phyloP scores from a whole-genome alignment of 1,140 invertebrate species.

The Cotesia glomerata region DNA sequence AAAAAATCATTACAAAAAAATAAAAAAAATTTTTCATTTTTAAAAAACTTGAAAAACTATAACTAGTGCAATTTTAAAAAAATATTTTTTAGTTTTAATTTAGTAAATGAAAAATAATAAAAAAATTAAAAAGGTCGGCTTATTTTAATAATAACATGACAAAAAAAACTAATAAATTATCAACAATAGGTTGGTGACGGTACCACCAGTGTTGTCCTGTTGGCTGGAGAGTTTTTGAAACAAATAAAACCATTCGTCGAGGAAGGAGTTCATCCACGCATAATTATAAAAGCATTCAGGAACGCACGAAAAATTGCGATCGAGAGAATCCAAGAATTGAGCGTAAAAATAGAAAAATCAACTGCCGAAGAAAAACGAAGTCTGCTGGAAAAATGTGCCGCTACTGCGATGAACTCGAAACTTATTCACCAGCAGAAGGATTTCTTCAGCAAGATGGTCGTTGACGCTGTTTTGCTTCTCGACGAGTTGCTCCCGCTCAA shows the following conservation, averaged over 20 bases:
- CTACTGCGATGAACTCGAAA: slow-evolving; percentile 96
- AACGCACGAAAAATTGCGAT: slow-evolving; percentile 82
- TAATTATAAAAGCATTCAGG: slow-evolving; percentile 88
- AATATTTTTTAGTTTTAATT: no score
- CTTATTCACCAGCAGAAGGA: slow-evolving; percentile 93
- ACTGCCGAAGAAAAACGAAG: slow-evolving; percentile 70
- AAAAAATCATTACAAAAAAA: no score
- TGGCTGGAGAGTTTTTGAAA: slow-evolving; percentile 96
- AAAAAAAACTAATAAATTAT: slow-evolving; percentile 17
- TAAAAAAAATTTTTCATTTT: no score
- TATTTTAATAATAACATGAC: no score
- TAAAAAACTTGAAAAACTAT: no score
- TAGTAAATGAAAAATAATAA: no score
- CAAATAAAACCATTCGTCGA: slow-evolving; percentile 95
- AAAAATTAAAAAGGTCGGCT: no score
- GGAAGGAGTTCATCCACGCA: slow-evolving; percentile 94
- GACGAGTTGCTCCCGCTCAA: slow-evolving; percentile 95
- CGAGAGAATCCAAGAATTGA: slow-evolving; percentile 84
- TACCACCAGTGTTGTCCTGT: slow-evolving; percentile 93
- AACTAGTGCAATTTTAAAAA: no score
- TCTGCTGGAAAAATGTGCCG: slow-evolving; percentile 92
- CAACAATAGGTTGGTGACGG: slow-evolving; percentile 90
- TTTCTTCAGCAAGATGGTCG: slow-evolving; percentile 97
- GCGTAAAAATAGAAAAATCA: slow-evolving; percentile 78
- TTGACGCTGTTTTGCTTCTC: slow-evolving; percentile 93